Evolutionary conservation across 2,113 vertebrate genomes (phyloP).

Genomic region (human): GRCh38 chr4:167415001-167415500

Average conservation of each 20-base stretch:
- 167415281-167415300: slow-evolving; percentile 34
- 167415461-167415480: neutral
- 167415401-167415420: neutral
- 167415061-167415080: slow-evolving; percentile 50
- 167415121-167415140: slow-evolving; percentile 68
- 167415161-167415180: slow-evolving; percentile 23
- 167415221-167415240: slow-evolving; percentile 6
- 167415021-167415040: slow-evolving; percentile 36
- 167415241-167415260: slow-evolving; percentile 43
- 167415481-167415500: neutral
- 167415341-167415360: neutral
- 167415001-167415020: slow-evolving; percentile 58
- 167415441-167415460: neutral
- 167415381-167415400: slow-evolving; percentile 28
- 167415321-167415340: slow-evolving; percentile 45
- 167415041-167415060: neutral
- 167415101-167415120: slow-evolving; percentile 68
- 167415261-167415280: slow-evolving; percentile 47
- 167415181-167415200: slow-evolving; percentile 53
- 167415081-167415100: slow-evolving; percentile 71
- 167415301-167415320: neutral
- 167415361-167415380: neutral
- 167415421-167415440: neutral
- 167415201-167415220: slow-evolving; percentile 59
- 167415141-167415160: slow-evolving; percentile 56